Conservation (phyloP, 2,888 invertebrate genomes). For the Pandemis heparana region DNA sequence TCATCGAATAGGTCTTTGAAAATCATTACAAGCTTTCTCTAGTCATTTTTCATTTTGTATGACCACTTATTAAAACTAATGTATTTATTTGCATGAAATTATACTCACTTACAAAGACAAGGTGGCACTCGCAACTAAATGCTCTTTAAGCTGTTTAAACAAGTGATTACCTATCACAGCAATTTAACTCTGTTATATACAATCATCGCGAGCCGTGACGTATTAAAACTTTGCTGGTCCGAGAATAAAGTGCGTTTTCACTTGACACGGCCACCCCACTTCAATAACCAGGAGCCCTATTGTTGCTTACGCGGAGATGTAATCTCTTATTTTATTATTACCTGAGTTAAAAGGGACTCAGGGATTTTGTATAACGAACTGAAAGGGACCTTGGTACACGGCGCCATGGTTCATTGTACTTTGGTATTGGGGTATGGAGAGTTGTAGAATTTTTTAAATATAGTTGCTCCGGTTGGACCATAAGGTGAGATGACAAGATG, state of each 20-base stretch:
- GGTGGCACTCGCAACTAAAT: constrained; percentile 66
- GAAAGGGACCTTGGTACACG: constrained; percentile 50
- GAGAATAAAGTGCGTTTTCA: constrained; percentile 52
- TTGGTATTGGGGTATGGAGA: not conserved
- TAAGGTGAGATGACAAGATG: constrained; percentile 38
- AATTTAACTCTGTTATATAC: constrained; percentile 71
- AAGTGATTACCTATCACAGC: constrained; percentile 76
- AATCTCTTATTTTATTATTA: constrained; percentile 83
- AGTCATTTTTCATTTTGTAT: too few species aligned
- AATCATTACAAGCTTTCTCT: too few species aligned
- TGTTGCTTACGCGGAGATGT: constrained; percentile 83
- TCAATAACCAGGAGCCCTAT: constrained; percentile 77
- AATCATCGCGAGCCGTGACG: constrained; percentile 50
- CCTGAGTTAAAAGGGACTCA: constrained; percentile 73
- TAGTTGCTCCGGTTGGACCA: constrained; percentile 28
- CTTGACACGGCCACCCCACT: constrained; percentile 55
- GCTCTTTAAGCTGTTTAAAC: constrained; percentile 59
- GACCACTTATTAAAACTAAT: not conserved
- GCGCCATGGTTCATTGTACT: constrained; percentile 43
- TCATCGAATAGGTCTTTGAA: too few species aligned
- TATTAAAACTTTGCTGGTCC: not conserved
- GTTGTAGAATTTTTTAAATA: constrained; percentile 32
- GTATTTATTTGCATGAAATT: not conserved
- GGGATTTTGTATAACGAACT: constrained; percentile 45
- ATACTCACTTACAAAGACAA: constrained; percentile 42